A percentile compares a stretch with the other conserved stretches of the same genome.
Evolutionary conservation across 2,113 vertebrate genomes (phyloP).

Genomic region (Ptyas mucosa): DNA sequence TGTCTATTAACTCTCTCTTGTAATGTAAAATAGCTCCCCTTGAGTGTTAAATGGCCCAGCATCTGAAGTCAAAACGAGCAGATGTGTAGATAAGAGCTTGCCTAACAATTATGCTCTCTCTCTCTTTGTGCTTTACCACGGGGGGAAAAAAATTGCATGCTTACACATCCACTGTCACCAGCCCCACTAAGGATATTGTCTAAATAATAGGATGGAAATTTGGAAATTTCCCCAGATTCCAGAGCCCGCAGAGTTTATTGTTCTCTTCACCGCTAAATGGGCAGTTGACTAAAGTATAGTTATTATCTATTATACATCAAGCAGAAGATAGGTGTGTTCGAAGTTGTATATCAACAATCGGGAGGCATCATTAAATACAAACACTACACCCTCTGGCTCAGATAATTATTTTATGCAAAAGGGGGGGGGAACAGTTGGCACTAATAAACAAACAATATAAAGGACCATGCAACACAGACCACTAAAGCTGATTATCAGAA

Average conservation of each 20-base stretch:
- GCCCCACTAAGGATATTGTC: conserved; percentile 27
- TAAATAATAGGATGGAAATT: conserved; percentile 42
- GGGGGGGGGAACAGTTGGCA: not conserved
- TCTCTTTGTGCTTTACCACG: conserved; percentile 48
- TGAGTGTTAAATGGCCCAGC: conserved; percentile 57
- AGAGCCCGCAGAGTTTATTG: not conserved
- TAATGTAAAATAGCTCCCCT: conserved; percentile 44
- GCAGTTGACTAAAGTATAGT: conserved; percentile 37
- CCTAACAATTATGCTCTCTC: conserved; percentile 50
- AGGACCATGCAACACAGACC: not conserved
- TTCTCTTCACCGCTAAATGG: not conserved
- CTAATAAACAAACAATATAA: not conserved
- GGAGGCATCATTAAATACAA: not conserved
- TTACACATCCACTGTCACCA: conserved; percentile 44
- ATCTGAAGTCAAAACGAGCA: conserved; percentile 59
- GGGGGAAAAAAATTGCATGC: conserved; percentile 35
- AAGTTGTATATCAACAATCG: not conserved
- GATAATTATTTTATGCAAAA: not conserved
- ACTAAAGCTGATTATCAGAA: not conserved
- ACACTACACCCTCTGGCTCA: not conserved
- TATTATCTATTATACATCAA: not conserved
- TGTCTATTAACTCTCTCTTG: conserved; percentile 57
- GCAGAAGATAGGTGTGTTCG: not conserved
- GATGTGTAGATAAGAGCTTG: conserved; percentile 55
- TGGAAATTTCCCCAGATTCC: conserved; percentile 45